Evolutionary conservation across 2,888 invertebrate genomes (phyloP).

Genomic region (Diploptera punctata): DNA sequence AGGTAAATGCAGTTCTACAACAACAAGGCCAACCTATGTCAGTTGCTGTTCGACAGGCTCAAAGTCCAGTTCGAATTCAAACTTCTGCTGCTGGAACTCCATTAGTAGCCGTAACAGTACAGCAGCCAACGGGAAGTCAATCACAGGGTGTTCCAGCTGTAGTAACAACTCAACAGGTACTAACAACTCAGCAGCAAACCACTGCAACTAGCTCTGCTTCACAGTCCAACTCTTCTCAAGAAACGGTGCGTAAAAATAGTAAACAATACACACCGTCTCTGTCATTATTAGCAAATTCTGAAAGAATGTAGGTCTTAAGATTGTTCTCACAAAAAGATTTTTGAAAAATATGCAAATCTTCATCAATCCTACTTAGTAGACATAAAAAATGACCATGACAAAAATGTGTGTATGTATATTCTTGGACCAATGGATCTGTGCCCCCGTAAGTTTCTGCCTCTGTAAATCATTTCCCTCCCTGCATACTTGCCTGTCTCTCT

Average conservation of each 20-base stretch:
- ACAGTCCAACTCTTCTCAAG: conserved; percentile 1
- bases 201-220: not conserved
- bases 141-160: conserved; percentile 18
- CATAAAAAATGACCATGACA: no score
- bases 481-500: no score
- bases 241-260: not conserved
- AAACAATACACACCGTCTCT: no score
- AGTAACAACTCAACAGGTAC: conserved; percentile 30
- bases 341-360: no score
- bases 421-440: no score
- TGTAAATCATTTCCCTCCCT: no score
- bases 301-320: no score
- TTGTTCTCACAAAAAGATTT: no score
- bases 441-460: no score
- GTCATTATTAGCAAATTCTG: no score
- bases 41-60: conserved; percentile 59
- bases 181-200: not conserved
- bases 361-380: no score
- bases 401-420: no score
- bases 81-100: conserved; percentile 56
- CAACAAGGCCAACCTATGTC: conserved; percentile 51
- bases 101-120: conserved; percentile 65
- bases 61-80: conserved; percentile 66
- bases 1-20: conserved; percentile 50
- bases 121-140: conserved; percentile 48